Evolutionary conservation across 2,113 vertebrate genomes (phyloP).

Genomic region (Ochotona curzoniae): DNA sequence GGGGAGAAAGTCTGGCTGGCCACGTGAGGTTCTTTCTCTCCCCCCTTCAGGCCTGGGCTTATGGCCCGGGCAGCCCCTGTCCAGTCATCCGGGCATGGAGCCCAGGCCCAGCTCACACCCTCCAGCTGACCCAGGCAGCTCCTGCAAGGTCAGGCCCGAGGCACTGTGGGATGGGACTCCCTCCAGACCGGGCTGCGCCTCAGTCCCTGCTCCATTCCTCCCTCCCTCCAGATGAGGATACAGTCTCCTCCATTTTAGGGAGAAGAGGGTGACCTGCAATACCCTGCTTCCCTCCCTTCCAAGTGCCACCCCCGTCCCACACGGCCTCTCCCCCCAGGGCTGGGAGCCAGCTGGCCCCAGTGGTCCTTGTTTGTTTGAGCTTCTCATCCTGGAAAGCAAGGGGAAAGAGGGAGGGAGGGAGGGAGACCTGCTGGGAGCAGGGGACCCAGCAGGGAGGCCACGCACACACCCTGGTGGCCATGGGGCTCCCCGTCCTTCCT

Average conservation of each 20-base stretch:
- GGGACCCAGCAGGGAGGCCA: background rate
- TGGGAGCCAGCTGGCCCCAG: constrained; percentile 26
- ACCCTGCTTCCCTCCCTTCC: background rate
- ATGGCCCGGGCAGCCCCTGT: constrained; percentile 70
- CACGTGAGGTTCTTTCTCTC: constrained; percentile 82
- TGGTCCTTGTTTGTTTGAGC: background rate
- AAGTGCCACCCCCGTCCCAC: background rate
- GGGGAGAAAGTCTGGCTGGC: constrained; percentile 83
- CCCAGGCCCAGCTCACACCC: constrained; percentile 72
- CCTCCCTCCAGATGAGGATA: background rate
- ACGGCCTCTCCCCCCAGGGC: constrained; percentile 47
- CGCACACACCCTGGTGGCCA: constrained; percentile 31
- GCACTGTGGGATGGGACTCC: background rate
- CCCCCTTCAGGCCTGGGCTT: constrained; percentile 75
- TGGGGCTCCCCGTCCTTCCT: constrained; percentile 63
- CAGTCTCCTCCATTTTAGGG: background rate
- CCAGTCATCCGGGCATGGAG: constrained; percentile 72
- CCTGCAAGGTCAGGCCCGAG: constrained; percentile 47
- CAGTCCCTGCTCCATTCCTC: background rate
- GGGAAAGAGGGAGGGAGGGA: background rate
- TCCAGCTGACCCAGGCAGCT: constrained; percentile 71
- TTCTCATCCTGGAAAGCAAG: constrained; percentile 28
- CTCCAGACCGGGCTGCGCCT: background rate
- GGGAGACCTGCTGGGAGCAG: constrained; percentile 1
- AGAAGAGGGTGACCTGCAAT: background rate